Base-by-base conservation (phyloP, 2,888 invertebrate species). In the Dorcus parallelipipedus region DNA sequence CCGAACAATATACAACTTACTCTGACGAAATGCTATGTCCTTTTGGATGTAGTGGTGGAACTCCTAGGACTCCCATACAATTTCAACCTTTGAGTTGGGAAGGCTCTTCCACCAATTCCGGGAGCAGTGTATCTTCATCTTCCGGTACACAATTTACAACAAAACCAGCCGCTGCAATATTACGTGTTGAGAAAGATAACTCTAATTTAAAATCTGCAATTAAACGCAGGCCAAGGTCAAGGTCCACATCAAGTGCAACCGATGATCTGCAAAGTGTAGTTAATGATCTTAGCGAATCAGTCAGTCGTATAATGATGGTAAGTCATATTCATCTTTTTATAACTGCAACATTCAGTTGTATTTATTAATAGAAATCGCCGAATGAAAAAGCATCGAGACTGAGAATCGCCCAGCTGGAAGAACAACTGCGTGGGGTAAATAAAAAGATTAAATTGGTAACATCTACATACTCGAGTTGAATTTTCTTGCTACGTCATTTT, bases 381-480 rank as follows among this genome's bases (percentile, higher is more conserved):
- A 54, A 63, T 39, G 58, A 62, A n/a, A 62, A 66, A 39, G 56
- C 64, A 47, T 60, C 64, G 14, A 59, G 55, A 41, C 58, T 56
- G 54, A 59, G 63, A 9, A 67, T 66, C 17, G 54, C 60, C 17
- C 62, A 66, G 45, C 45, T 68, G n/a, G 67, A 68, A 58, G 56
- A 60, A 9, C 62, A 67, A 61, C 54, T 68, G 33, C 59, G 58
- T 9, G 49, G 52, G 56, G 64, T 65, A 56, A 60, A 49, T 56
- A 47, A 33, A 8, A 43, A 49, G 9, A 40, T 58, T 55, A 38
- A 52, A 45, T 49, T 17, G 47, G 52, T 17, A 17, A 10, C 9
- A 42, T 23, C 33, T 23, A 39, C 41, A 9, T 3, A 9, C 5
- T 41, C 9, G 3, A 38, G 38, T 45, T 45, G 1, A 33, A 33